Percentiles rank a stretch among this genome's conserved stretches.
Conservation (phyloP, 37 sponge, comb jelly and placozoan species). For the Aplysina aerophoba region DNA sequence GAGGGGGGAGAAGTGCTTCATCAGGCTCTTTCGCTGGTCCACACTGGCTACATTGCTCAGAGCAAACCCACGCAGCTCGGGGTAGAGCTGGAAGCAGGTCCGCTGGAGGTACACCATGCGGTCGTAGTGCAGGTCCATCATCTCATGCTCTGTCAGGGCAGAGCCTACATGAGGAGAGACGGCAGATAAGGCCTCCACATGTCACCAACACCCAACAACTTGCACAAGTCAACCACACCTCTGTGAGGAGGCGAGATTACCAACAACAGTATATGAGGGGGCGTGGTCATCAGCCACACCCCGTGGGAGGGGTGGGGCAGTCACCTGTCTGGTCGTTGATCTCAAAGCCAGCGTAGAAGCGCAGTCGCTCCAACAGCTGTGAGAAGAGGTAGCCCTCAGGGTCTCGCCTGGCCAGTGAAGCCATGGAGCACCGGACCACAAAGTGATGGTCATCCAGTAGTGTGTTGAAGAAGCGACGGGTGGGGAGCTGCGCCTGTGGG, state of each 20-base stretch:
- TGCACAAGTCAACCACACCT: neutral
- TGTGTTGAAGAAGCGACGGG: constrained; percentile 95
- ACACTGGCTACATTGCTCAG: constrained; percentile 91
- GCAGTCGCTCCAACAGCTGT: constrained; percentile 88
- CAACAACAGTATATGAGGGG: neutral
- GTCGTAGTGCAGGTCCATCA: constrained; percentile 83
- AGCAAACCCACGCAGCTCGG: constrained; percentile 81
- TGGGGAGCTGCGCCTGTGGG: constrained; percentile 83
- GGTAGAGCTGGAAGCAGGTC: constrained; percentile 82
- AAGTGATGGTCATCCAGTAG: constrained; percentile 84
- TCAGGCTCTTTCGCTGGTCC: constrained; percentile 77
- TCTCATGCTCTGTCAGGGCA: constrained; percentile 85
- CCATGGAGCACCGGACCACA: constrained; percentile 77
- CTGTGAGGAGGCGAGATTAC: neutral
- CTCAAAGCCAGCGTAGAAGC: constrained; percentile 95
- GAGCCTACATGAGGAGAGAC: neutral
- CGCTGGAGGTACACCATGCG: constrained; percentile 64
- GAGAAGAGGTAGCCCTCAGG: constrained; percentile 90
- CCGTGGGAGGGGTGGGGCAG: neutral
- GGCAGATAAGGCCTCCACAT: neutral
- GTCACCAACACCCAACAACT: neutral
- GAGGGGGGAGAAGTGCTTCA: constrained; percentile 73
- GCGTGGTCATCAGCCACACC: too few species aligned
- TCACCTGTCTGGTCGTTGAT: constrained; percentile 84
- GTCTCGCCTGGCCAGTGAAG: constrained; percentile 52